A percentile compares a stretch with the other conserved stretches of the same genome.
These are phyloP conservation scores for Drosophila novamexicana DNA, from an alignment of 1,140 invertebrate species.

Conservation along the genomic window DNA sequence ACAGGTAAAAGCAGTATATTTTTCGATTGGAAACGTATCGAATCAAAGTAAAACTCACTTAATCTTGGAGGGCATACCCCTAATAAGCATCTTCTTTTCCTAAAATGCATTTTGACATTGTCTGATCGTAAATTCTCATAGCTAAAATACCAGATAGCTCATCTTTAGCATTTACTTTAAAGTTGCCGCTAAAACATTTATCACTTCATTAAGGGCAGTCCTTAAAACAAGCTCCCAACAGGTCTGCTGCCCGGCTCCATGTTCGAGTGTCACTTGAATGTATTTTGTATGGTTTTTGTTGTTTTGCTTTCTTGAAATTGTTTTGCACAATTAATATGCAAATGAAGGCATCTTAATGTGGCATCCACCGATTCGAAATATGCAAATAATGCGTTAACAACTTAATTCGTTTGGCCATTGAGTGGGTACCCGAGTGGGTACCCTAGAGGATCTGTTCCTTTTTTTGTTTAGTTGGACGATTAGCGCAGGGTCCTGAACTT, in stretches of 20 bases:
- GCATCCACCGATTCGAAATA: constrained; percentile 70
- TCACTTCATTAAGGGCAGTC: constrained; percentile 69
- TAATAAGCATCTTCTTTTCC: constrained; percentile 2
- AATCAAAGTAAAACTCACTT: too few species aligned
- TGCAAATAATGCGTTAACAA: constrained; percentile 84
- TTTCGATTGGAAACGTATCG: too few species aligned
- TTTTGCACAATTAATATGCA: constrained; percentile 83
- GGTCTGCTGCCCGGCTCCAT: constrained; percentile 9
- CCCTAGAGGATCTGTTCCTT: neutral
- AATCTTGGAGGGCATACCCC: neutral
- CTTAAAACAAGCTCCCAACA: neutral
- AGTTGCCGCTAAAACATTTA: constrained; percentile 60
- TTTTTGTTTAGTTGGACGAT: constrained; percentile 49
- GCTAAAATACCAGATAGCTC: constrained; percentile 40
- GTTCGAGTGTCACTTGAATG: constrained; percentile 55
- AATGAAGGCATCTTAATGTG: constrained; percentile 77
- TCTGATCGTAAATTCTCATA: constrained; percentile 26
- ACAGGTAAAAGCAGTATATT: too few species aligned
- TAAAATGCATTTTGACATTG: constrained; percentile 46
- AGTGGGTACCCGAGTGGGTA: neutral
- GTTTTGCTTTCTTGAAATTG: constrained; percentile 47
- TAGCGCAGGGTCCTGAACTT: constrained; percentile 75
- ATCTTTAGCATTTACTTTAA: constrained; percentile 32
- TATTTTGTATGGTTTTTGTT: constrained; percentile 20
- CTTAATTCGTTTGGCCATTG: constrained; percentile 67